Evolutionary conservation across 2,797 vertebrate genomes (phyloP).

Genomic region (Falco berigora): DNA sequence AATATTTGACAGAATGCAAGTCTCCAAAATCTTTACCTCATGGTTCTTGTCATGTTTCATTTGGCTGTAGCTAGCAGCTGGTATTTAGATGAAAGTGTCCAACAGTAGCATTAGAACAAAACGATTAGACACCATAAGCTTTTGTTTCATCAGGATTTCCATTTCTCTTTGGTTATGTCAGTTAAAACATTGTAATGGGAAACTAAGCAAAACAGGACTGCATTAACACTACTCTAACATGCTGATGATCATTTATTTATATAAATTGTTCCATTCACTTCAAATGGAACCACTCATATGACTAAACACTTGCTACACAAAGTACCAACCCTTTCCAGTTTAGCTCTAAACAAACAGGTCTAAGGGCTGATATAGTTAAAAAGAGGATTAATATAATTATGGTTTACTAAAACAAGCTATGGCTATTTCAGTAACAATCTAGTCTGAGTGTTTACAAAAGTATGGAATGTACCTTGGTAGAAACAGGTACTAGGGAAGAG

Average conservation of each 20-base stretch:
- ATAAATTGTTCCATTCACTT: neutral
- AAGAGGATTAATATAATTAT: neutral
- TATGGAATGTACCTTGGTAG: neutral
- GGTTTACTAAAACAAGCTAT: neutral
- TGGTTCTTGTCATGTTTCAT: neutral
- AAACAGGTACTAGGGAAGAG: neutral
- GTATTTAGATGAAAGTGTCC: neutral
- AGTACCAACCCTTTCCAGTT: neutral
- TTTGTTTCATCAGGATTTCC: neutral
- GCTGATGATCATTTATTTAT: neutral
- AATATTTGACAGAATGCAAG: neutral
- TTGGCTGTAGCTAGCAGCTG: neutral
- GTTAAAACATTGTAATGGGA: neutral
- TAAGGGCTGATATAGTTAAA: neutral
- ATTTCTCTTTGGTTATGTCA: neutral
- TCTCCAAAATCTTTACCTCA: neutral
- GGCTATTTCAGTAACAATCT: neutral
- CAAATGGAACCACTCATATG: neutral
- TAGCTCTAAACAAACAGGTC: neutral
- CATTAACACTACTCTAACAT: neutral
- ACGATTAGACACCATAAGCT: neutral
- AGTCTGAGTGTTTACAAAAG: neutral
- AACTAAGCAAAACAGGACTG: neutral
- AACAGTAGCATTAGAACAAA: neutral
- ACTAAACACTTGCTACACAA: neutral